Evolutionary conservation across 2,797 vertebrate species (phyloP).

Genomic region (Potorous gilbertii): DNA sequence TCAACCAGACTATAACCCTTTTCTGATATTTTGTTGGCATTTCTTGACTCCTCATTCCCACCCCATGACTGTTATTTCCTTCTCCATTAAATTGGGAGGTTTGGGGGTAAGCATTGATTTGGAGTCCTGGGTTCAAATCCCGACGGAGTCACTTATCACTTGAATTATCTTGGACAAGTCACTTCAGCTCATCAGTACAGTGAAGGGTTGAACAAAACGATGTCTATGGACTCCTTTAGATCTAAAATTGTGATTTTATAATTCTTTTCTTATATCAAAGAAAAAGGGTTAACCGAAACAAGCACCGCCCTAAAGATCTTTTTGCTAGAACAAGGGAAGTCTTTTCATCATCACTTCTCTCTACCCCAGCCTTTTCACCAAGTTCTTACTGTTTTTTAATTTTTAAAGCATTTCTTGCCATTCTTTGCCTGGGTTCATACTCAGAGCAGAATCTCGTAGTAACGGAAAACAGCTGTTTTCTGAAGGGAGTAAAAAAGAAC

Average conservation of each 20-base stretch:
- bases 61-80: neutral
- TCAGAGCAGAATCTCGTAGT: conserved; percentile 36
- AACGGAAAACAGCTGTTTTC: conserved; percentile 43
- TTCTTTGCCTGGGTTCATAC: conserved; percentile 6
- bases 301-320: neutral
- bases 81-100: neutral
- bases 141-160: neutral
- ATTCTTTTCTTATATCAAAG: neutral
- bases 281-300: neutral
- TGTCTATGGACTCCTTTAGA: neutral
- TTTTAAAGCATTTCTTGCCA: conserved; percentile 29
- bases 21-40: neutral
- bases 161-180: neutral
- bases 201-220: neutral
- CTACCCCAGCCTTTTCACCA: conserved; percentile 3
- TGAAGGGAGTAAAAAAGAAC: conserved; percentile 49
- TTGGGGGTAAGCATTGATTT: conserved; percentile 21
- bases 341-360: neutral
- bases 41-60: neutral
- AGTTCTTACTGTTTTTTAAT: neutral
- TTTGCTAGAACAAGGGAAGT: neutral
- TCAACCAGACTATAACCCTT: neutral
- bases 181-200: conserved; percentile 28
- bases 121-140: conserved; percentile 16
- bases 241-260: neutral